These are phyloP conservation scores for Holacanthella duospinosa DNA, from an alignment of 2,888 invertebrate species.

Conservation along the genomic window DNA sequence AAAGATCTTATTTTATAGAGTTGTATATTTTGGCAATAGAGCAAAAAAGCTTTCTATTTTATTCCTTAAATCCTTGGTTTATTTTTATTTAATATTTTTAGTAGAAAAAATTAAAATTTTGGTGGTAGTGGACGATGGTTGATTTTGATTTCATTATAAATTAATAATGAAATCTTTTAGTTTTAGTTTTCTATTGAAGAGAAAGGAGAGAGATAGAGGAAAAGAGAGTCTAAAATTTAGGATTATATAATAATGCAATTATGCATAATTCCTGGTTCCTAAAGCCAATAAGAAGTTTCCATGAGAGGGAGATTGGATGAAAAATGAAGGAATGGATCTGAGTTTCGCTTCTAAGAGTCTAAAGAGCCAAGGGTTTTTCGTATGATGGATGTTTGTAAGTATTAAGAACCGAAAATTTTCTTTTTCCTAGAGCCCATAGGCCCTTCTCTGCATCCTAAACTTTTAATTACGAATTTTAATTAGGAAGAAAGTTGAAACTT, in stretches of 20 bases:
- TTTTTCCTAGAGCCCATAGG: neutral
- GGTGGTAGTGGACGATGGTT: no score
- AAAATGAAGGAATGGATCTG: neutral
- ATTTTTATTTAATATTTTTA: no score
- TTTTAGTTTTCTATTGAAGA: neutral
- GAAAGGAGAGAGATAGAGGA: neutral
- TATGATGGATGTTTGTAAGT: neutral
- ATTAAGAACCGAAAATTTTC: neutral
- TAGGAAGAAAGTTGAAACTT: constrained; percentile 34
- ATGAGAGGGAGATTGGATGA: constrained; percentile 8
- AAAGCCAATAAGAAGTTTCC: constrained; percentile 11
- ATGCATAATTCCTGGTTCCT: neutral
- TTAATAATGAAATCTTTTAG: neutral
- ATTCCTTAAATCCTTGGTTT: no score
- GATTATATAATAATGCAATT: constrained; percentile 4
- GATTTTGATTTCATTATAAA: no score
- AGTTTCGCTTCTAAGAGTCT: neutral
- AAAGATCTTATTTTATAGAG: no score
- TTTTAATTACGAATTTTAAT: constrained; percentile 38
- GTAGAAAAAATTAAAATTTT: no score
- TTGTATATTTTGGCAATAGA: no score
- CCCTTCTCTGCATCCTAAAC: constrained; percentile 14
- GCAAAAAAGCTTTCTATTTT: no score
- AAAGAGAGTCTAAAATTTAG: no score
- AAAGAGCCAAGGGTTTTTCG: neutral